Evolutionary conservation across 2,797 vertebrate species (phyloP), one percentile per base, ranked within the genome.

Genomic region (Menidia menidia): DNA sequence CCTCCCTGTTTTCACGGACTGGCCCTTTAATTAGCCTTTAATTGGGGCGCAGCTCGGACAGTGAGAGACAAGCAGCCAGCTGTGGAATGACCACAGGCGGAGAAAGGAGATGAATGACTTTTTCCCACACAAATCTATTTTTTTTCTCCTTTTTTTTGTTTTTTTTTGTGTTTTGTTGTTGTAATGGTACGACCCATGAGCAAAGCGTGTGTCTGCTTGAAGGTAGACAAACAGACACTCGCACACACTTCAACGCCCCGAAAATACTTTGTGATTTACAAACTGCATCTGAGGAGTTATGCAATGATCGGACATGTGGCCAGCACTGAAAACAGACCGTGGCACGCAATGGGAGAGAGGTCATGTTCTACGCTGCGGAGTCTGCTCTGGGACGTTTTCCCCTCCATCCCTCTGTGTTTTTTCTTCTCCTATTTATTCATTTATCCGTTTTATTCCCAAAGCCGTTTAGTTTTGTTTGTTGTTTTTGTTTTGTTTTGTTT

Each of bases 301-400:
- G 92, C 79, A 92, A 90, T 81, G 83, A 77, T 87, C 79, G 89
- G 93, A 92, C 91, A 94, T 92, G 89, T 92, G 92, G 91, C 78
- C 73, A 64, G 85, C 71, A 89, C 63, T 86, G 88, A 92, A 92
- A 94, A 92, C 89, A 92, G 91, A 84, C 86, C 89, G 30, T 88
- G 76, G 92, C 93, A 94, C 91, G 92, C 92, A 89, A 92, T 58
- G 39, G 82, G 75, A 82, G 77, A 78, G 80, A 83, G 88, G 90
- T 91, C 88, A 83, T 75, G 83, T 86, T 73, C 72, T 73, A 67
- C 74, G 67, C 78, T 74, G 70, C 63, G 52, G 75, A 84, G 45
- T 60, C 64, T 68, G 33, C 81, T 71, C 54, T 1, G 53, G 68
- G 64, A 66, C 67, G 52, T 72, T 48, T 58, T 76, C 44, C 42